These are phyloP conservation scores for Actias luna DNA, from an alignment of 2,888 invertebrate genomes.

Conservation along the genomic window DNA sequence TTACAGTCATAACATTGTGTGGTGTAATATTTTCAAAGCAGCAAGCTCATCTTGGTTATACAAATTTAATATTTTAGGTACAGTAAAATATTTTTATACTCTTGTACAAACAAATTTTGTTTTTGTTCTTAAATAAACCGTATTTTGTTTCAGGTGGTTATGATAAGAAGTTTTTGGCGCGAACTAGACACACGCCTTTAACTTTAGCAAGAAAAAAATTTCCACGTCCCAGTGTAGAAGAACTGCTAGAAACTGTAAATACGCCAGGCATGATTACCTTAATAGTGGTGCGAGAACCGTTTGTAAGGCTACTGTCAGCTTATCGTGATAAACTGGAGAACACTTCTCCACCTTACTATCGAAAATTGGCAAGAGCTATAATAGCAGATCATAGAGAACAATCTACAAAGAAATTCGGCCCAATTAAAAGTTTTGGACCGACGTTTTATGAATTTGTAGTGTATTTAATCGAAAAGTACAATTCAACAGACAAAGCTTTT, in stretches of 20 bases:
- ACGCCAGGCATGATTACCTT: constrained; percentile 84
- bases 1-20: constrained; percentile 84
- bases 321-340: constrained; percentile 89
- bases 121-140: not conserved
- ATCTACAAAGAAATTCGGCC: constrained; percentile 52
- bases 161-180: constrained; percentile 81
- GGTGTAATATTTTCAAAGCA: constrained; percentile 89
- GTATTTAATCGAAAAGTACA: constrained; percentile 84
- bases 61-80: constrained; percentile 88
- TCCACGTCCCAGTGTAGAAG: constrained; percentile 84
- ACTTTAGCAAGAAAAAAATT: constrained; percentile 86
- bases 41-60: constrained; percentile 91
- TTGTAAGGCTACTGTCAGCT: constrained; percentile 86
- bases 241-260: constrained; percentile 81
- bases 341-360: constrained; percentile 85
- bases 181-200: constrained; percentile 83
- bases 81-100: constrained; percentile 15
- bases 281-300: constrained; percentile 87
- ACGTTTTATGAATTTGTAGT: constrained; percentile 87
- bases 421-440: constrained; percentile 75
- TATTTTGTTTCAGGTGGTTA: constrained; percentile 79
- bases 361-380: constrained; percentile 85
- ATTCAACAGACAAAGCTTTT: constrained; percentile 62
- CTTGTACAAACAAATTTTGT: not conserved
- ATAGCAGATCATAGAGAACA: constrained; percentile 81